A percentile compares a stretch with the other conserved stretches of the same genome.
Evolutionary conservation across 2,797 vertebrate genomes (phyloP).

Genomic region (Poeciliopsis turneri): DNA sequence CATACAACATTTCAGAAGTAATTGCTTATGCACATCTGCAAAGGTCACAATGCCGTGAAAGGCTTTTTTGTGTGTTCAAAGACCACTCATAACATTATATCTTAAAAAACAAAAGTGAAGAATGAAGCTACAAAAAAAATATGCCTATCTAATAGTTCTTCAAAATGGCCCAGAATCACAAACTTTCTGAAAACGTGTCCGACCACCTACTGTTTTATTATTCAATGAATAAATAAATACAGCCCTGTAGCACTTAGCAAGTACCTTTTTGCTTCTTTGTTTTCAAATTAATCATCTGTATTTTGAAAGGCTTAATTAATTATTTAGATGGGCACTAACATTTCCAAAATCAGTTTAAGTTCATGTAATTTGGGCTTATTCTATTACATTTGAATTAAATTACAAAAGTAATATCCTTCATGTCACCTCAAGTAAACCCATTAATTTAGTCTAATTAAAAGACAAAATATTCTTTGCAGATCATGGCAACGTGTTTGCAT

Average conservation of each 20-base stretch:
- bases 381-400: not conserved
- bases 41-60: slow-evolving; percentile 43
- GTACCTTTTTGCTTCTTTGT: not conserved
- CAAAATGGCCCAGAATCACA: not conserved
- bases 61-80: not conserved
- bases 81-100: not conserved
- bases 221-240: not conserved
- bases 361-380: not conserved
- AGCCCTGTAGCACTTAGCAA: not conserved
- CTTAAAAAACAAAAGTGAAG: not conserved
- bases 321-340: not conserved
- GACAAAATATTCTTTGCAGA: too few species aligned
- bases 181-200: not conserved
- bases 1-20: slow-evolving; percentile 26
- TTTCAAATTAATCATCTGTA: not conserved
- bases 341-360: not conserved
- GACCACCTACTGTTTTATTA: not conserved
- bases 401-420: not conserved
- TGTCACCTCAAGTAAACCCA: not conserved
- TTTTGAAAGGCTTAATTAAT: not conserved
- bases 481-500: not conserved
- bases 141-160: not conserved
- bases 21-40: slow-evolving; percentile 20
- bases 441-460: not conserved
- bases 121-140: not conserved